Evolutionary conservation across 2,113 vertebrate species (phyloP).

Genomic region (Indri indri): DNA sequence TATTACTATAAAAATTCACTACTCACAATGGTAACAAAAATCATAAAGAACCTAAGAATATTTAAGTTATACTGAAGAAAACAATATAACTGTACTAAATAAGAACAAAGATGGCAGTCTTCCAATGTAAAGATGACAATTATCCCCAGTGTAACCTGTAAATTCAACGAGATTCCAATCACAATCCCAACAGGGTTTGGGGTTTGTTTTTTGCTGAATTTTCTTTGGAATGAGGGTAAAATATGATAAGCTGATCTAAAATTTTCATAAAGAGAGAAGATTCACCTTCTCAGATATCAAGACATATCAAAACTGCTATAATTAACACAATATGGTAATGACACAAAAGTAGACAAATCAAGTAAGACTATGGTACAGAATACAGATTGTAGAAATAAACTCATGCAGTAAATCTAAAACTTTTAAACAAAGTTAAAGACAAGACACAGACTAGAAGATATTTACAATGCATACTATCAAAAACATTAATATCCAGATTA

Average conservation of each 20-base stretch:
- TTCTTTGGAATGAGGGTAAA: not conserved
- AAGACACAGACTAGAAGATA: not conserved
- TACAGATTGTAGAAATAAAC: not conserved
- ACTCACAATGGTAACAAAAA: not conserved
- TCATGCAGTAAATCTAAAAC: not conserved
- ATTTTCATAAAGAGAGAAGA: not conserved
- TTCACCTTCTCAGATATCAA: not conserved
- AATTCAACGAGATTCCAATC: not conserved
- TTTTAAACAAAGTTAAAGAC: not conserved
- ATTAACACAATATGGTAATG: not conserved
- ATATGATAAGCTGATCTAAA: not conserved
- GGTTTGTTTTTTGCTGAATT: not conserved
- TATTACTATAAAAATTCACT: not conserved
- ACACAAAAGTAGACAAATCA: not conserved
- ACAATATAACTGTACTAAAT: not conserved
- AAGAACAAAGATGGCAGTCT: not conserved
- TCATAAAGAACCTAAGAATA: not conserved
- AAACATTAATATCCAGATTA: not conserved
- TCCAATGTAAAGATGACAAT: not conserved
- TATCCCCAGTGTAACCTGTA: not conserved
- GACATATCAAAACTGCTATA: not conserved
- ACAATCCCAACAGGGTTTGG: not conserved
- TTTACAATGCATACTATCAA: not conserved
- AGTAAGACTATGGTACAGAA: not conserved
- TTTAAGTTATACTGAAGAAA: slow-evolving; percentile 19